These are phyloP conservation scores for Typhlichthys subterraneus DNA, from an alignment of 2,797 vertebrate species.

Conservation along the genomic window DNA sequence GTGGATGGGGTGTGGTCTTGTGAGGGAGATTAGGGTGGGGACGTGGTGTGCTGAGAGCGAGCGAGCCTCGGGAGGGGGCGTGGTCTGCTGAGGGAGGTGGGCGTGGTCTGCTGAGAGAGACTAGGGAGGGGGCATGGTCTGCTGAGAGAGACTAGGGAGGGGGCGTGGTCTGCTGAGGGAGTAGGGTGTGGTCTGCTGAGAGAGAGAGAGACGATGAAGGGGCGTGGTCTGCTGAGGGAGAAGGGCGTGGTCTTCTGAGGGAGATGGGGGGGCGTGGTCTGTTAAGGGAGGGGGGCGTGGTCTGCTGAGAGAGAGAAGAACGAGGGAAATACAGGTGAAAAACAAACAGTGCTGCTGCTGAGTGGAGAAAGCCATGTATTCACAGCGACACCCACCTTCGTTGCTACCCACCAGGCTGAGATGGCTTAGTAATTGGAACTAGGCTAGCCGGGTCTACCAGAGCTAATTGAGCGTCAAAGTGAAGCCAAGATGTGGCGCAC, in stretches of 20 bases:
- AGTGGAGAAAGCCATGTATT: neutral
- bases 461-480: conserved; percentile 77
- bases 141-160: conserved; percentile 5
- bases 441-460: conserved; percentile 69
- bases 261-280: neutral
- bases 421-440: conserved; percentile 73
- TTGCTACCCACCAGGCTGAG: conserved; percentile 38
- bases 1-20: too few species aligned
- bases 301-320: conserved; percentile 7
- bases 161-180: neutral
- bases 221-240: neutral
- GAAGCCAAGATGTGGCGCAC: conserved; percentile 49
- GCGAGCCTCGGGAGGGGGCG: too few species aligned
- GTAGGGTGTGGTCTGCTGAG: neutral
- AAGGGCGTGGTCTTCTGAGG: neutral
- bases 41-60: too few species aligned
- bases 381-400: conserved; percentile 33
- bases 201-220: neutral
- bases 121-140: conserved; percentile 16
- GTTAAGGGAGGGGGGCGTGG: neutral
- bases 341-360: conserved; percentile 23
- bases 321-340: conserved; percentile 1
- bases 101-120: too few species aligned
- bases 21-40: too few species aligned
- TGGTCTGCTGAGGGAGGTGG: too few species aligned